Evolutionary conservation across 2,797 vertebrate species (phyloP).

Genomic region (Spatula clypeata): DNA sequence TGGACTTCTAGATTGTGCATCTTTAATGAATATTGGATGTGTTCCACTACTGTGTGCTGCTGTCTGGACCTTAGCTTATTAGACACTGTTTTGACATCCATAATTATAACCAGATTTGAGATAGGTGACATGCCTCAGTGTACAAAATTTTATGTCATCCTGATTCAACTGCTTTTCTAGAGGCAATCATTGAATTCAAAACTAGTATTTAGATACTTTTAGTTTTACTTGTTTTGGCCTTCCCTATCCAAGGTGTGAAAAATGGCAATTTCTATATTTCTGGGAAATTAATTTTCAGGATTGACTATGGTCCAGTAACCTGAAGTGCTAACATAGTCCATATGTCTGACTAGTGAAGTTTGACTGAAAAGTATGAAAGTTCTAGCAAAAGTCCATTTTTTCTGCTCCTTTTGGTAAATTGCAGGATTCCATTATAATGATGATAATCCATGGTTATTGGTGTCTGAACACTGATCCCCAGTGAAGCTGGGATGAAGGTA

Average conservation of each 20-base stretch:
- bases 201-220: conserved; percentile 45
- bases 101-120: conserved; percentile 50
- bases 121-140: conserved; percentile 1
- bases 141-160: conserved; percentile 33
- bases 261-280: conserved; percentile 70
- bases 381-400: conserved; percentile 70
- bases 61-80: conserved; percentile 68
- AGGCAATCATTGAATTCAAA: conserved; percentile 58
- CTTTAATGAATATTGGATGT: conserved; percentile 71
- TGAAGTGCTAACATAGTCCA: conserved; percentile 77
- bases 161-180: conserved; percentile 26
- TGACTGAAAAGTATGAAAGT: conserved; percentile 64
- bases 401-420: conserved; percentile 72
- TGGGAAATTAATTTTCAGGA: conserved; percentile 77
- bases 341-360: conserved; percentile 70
- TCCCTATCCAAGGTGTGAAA: conserved; percentile 63
- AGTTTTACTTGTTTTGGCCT: conserved; percentile 65
- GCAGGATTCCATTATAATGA: conserved; percentile 71
- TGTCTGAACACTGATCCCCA: conserved; percentile 37
- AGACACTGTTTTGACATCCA: conserved; percentile 61
- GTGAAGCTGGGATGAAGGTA: conserved; percentile 31
- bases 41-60: conserved; percentile 57
- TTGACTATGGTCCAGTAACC: conserved; percentile 71
- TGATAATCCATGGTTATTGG: conserved; percentile 58
- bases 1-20: conserved; percentile 69